These are phyloP conservation scores for Diabrotica undecimpunctata DNA, from an alignment of 1,140 invertebrate genomes.

Conservation along the genomic window DNA sequence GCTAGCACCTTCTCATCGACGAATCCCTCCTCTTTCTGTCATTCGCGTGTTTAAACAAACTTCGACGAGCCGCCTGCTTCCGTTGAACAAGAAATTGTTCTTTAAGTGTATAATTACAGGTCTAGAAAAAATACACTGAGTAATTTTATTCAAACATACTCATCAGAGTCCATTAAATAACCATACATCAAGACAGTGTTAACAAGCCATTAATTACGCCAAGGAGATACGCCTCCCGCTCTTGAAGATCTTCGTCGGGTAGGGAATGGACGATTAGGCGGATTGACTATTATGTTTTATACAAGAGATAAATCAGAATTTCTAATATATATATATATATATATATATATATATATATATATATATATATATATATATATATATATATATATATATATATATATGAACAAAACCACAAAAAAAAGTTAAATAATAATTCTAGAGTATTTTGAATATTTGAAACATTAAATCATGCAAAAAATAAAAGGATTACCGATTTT, in stretches of 20 bases:
- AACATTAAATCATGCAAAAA: too few species aligned
- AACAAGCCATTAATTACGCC: conserved; percentile 14
- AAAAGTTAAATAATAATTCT: too few species aligned
- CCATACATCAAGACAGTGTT: conserved; percentile 11
- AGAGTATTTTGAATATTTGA: too few species aligned
- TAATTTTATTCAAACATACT: conserved; percentile 15
- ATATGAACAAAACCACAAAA: too few species aligned
- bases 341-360: too few species aligned
- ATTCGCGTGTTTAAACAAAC: neutral
- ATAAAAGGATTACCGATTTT: too few species aligned
- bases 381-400: too few species aligned
- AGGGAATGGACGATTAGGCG: neutral
- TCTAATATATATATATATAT: too few species aligned
- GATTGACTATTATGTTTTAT: too few species aligned
- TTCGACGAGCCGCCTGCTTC: neutral
- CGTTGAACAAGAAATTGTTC: neutral
- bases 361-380: too few species aligned
- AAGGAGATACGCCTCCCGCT: conserved; percentile 6
- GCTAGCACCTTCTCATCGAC: neutral
- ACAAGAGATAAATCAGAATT: too few species aligned
- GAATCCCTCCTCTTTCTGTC: neutral
- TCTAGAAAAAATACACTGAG: conserved; percentile 8
- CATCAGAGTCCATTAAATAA: conserved; percentile 16
- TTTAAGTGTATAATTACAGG: conserved; percentile 2
- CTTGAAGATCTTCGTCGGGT: neutral